These are phyloP conservation scores for Stenurella melanura DNA, from an alignment of 2,888 invertebrate species.

Conservation along the genomic window DNA sequence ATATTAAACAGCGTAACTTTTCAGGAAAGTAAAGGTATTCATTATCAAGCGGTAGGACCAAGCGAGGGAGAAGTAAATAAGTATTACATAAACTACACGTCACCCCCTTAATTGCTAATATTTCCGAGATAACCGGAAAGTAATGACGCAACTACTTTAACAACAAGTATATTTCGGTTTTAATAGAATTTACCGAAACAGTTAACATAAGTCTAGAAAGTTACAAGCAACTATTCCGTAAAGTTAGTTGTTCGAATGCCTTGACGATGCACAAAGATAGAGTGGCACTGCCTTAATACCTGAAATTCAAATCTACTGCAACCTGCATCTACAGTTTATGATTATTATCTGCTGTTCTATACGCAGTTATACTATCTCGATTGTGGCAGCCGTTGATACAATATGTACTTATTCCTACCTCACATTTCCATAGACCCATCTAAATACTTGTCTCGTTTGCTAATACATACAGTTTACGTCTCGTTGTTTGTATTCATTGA, in stretches of 20 bases:
- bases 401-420: slow-evolving; percentile 8
- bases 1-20: neutral
- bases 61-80: slow-evolving; percentile 14
- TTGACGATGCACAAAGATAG: slow-evolving; percentile 21
- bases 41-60: neutral
- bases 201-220: slow-evolving; percentile 57
- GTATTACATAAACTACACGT: neutral
- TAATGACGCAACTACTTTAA: slow-evolving; percentile 54
- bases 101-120: slow-evolving; percentile 38
- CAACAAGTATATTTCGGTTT: slow-evolving; percentile 57
- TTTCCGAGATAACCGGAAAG: slow-evolving; percentile 44
- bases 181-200: slow-evolving; percentile 58
- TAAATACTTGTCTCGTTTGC: neutral
- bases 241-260: slow-evolving; percentile 24
- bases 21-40: neutral
- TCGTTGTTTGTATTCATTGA: neutral
- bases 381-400: slow-evolving; percentile 7
- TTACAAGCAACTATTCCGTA: slow-evolving; percentile 43
- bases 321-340: slow-evolving; percentile 27
- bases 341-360: slow-evolving; percentile 24
- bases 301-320: slow-evolving; percentile 34
- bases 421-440: slow-evolving; percentile 5
- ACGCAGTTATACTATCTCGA: slow-evolving; percentile 17
- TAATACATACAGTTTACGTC: neutral
- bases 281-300: slow-evolving; percentile 30